phyloP scores from a whole-genome alignment of 35 echinoderm and acorn worm species.

The Apostichopus parvimensis region DNA sequence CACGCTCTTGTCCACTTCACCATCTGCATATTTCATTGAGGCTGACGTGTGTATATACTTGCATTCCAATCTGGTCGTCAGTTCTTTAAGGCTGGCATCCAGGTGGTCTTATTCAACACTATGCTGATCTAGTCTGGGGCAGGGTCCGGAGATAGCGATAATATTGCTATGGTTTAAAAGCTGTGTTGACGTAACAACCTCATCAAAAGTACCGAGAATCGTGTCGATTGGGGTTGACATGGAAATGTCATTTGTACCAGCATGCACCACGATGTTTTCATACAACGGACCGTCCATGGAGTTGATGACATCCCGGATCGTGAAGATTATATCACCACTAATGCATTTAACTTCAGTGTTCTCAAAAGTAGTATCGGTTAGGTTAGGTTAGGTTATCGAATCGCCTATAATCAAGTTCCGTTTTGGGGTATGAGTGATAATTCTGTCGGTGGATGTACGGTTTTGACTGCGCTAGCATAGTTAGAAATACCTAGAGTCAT shows the following conservation, averaged over 20 bases:
- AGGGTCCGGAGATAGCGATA: not conserved
- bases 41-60: not conserved
- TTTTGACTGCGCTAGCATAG: no score
- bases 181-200: not conserved
- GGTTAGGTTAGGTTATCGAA: not conserved
- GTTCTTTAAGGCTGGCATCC: not conserved
- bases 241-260: conserved; percentile 11
- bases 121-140: no score
- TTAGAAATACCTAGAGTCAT: no score
- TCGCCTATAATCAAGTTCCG: not conserved
- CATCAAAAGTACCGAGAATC: not conserved
- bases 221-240: not conserved
- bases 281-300: not conserved
- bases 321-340: not conserved
- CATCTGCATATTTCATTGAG: no score
- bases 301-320: not conserved
- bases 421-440: no score
- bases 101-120: not conserved
- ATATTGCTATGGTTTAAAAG: not conserved
- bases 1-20: not conserved
- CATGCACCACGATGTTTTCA: conserved; percentile 2
- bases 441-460: no score
- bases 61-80: not conserved
- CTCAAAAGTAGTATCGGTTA: no score
- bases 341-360: no score